These are phyloP conservation scores for Drosophila sulfurigaster DNA, from an alignment of 1,140 invertebrate genomes.

Conservation along the genomic window DNA sequence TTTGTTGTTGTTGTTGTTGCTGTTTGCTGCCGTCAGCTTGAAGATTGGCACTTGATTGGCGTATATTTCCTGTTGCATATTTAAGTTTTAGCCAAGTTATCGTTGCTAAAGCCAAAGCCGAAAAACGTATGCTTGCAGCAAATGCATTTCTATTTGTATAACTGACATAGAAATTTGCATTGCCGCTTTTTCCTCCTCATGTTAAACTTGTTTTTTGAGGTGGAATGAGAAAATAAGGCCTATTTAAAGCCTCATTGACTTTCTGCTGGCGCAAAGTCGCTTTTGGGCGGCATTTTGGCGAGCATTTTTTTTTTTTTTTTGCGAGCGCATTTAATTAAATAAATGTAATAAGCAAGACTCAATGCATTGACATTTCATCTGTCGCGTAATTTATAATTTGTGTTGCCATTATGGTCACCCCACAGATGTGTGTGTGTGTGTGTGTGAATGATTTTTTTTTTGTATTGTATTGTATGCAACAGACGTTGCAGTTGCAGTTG, in stretches of 20 bases:
- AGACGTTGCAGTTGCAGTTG: conserved; percentile 36
- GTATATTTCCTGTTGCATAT: conserved; percentile 84
- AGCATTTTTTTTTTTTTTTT: conserved; percentile 7
- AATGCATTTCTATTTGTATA: conserved; percentile 82
- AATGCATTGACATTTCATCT: conserved; percentile 80
- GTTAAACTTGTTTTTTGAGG: not conserved
- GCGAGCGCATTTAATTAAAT: conserved; percentile 72
- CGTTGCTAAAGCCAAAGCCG: conserved; percentile 35
- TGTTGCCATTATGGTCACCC: conserved; percentile 74
- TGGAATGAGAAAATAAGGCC: not conserved
- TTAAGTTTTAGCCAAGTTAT: conserved; percentile 69
- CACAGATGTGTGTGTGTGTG: conserved; percentile 21
- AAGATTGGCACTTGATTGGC: conserved; percentile 83
- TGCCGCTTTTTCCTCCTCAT: not conserved
- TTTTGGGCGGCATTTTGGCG: conserved; percentile 4
- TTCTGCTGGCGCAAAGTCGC: conserved; percentile 1
- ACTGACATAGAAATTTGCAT: conserved; percentile 50
- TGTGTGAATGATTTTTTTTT: conserved; percentile 30
- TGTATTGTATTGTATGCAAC: conserved; percentile 26
- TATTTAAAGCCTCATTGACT: conserved; percentile 26
- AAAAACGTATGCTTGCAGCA: conserved; percentile 50
- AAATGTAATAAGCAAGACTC: conserved; percentile 75
- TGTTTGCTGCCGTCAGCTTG: conserved; percentile 69
- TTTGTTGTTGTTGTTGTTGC: conserved; percentile 38
- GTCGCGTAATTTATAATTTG: conserved; percentile 82